Evolutionary conservation across 1,140 invertebrate species (phyloP).

Genomic region (Armadillidium nasatum): DNA sequence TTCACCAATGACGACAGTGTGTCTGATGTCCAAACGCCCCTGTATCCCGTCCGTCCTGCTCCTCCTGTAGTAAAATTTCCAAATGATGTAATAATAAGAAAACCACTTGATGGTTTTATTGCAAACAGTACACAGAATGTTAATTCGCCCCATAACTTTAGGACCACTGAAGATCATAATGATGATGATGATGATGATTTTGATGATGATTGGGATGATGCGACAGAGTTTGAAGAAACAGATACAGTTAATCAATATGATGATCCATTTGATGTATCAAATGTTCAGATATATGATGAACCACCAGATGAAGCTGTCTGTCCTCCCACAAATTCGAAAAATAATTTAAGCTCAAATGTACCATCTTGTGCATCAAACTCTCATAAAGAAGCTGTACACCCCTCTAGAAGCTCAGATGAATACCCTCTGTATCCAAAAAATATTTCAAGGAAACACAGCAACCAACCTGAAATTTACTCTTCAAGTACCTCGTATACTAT

Average conservation of each 20-base stretch:
- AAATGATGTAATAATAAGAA: not conserved
- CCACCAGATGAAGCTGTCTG: constrained; percentile 37
- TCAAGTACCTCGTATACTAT: not conserved
- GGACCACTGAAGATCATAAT: not conserved
- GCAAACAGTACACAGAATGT: not conserved
- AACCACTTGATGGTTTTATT: not conserved
- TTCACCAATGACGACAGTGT: too few relatives aligned
- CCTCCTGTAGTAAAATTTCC: not conserved
- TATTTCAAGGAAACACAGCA: too few relatives aligned
- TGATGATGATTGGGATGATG: not conserved
- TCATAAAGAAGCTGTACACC: not conserved
- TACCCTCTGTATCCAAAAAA: too few relatives aligned
- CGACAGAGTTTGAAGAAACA: constrained; percentile 1
- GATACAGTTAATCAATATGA: constrained; percentile 10
- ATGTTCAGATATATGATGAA: constrained; percentile 47
- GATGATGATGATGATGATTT: not conserved
- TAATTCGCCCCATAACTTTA: not conserved
- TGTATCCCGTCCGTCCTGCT: not conserved
- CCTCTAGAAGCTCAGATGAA: not conserved
- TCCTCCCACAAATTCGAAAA: not conserved
- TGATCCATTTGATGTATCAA: constrained; percentile 51
- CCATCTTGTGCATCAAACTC: not conserved
- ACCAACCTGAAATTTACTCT: too few relatives aligned
- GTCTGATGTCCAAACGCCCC: too few relatives aligned
- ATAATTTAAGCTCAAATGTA: too few relatives aligned